Conservation (phyloP, 2,797 vertebrate genomes). For the Poecile montanus region DNA sequence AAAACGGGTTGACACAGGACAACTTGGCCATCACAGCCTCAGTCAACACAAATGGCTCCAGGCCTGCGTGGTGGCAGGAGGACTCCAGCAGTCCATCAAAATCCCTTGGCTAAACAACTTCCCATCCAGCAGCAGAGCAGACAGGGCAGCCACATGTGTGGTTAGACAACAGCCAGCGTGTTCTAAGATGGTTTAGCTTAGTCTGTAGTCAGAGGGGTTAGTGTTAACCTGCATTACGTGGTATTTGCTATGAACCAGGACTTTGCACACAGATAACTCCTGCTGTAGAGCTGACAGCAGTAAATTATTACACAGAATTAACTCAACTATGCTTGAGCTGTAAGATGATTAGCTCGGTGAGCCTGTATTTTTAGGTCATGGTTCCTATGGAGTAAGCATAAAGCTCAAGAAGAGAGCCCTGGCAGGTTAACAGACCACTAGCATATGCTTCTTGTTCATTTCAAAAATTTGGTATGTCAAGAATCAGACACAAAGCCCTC, state of each 20-base stretch:
- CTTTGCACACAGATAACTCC: slow-evolving; percentile 60
- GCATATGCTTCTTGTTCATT: background rate
- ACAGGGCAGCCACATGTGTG: background rate
- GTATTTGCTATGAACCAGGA: slow-evolving; percentile 22
- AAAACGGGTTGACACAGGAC: background rate
- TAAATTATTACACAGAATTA: slow-evolving; percentile 65
- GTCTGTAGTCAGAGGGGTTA: background rate
- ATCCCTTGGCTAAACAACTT: background rate
- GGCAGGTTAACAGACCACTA: background rate
- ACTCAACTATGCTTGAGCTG: background rate
- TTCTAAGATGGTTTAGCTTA: background rate
- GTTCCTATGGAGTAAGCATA: background rate
- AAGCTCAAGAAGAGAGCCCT: background rate
- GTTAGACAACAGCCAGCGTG: background rate
- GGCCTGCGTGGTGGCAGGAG: background rate
- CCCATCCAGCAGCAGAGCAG: background rate
- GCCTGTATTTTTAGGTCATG: background rate
- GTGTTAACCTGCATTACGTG: background rate
- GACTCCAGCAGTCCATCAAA: background rate
- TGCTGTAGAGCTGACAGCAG: slow-evolving; percentile 21
- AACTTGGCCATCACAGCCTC: background rate
- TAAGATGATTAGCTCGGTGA: background rate
- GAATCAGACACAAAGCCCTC: background rate
- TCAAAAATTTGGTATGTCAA: background rate
- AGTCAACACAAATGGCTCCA: background rate